phyloP scores from a whole-genome alignment of 2,113 vertebrate species.

The Hymenochirus boettgeri region DNA sequence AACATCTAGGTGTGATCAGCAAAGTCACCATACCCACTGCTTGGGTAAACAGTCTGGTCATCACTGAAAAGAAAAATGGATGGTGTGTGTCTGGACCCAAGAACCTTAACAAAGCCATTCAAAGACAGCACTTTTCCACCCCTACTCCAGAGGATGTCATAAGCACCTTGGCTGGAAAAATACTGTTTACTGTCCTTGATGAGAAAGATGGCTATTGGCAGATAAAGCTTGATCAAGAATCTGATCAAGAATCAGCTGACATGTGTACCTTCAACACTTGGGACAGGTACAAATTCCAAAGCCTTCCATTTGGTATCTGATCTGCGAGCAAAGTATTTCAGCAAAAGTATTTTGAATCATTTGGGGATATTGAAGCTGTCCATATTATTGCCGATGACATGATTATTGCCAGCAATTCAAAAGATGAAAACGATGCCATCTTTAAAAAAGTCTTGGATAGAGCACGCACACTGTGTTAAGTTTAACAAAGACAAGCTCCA shows the following conservation, averaged over 20 bases:
- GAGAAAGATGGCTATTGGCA: too few relatives aligned
- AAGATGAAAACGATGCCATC: too few relatives aligned
- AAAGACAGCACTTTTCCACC: neutral
- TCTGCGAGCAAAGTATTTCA: constrained; percentile 20
- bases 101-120: neutral
- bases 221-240: too few relatives aligned
- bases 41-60: too few relatives aligned
- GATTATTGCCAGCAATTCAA: too few relatives aligned
- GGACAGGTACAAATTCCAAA: constrained; percentile 36
- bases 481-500: neutral
- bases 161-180: constrained; percentile 38
- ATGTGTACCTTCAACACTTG: constrained; percentile 43
- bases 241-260: too few relatives aligned
- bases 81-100: neutral
- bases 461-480: neutral
- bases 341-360: too few relatives aligned
- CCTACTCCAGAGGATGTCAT: constrained; percentile 34
- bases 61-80: neutral
- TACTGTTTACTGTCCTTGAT: constrained; percentile 29
- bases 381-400: too few relatives aligned
- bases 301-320: constrained; percentile 41
- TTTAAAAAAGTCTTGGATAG: too few relatives aligned
- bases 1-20: too few relatives aligned
- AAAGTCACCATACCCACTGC: too few relatives aligned
- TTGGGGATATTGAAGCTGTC: too few relatives aligned